These are phyloP conservation scores for Mimas tiliae DNA, from an alignment of 2,888 invertebrate species.

Conservation along the genomic window DNA sequence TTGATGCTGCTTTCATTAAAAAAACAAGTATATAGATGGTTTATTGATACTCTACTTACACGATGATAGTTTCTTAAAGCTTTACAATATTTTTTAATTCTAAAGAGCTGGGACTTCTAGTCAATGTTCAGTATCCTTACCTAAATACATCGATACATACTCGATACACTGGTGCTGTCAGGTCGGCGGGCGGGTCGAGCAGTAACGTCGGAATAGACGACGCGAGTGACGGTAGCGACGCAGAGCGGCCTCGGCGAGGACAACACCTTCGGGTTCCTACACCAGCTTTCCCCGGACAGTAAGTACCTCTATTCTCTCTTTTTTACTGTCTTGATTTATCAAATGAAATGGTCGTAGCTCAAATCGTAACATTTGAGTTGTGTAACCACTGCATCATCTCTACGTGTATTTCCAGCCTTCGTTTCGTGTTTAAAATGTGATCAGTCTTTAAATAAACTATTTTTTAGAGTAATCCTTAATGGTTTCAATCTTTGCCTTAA, in stretches of 20 bases:
- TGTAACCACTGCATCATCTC: too few species aligned
- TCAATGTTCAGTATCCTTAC: not conserved
- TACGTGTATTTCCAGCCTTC: too few species aligned
- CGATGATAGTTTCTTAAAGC: not conserved
- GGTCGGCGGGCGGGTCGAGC: slow-evolving; percentile 67
- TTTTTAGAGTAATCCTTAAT: too few species aligned
- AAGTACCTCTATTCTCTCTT: slow-evolving; percentile 46
- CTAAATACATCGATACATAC: not conserved
- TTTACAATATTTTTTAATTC: not conserved
- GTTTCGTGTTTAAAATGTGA: too few species aligned
- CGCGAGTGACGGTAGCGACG: slow-evolving; percentile 80
- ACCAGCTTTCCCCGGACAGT: slow-evolving; percentile 71
- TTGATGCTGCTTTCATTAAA: not conserved
- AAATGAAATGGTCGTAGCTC: too few species aligned
- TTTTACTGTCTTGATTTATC: not conserved
- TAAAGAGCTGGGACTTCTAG: not conserved
- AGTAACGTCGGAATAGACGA: slow-evolving; percentile 69
- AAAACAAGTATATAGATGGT: not conserved
- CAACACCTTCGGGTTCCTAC: slow-evolving; percentile 76
- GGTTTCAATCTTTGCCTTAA: too few species aligned
- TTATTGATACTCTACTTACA: not conserved
- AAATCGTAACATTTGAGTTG: too few species aligned
- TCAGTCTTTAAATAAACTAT: too few species aligned
- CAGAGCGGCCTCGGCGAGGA: slow-evolving; percentile 64
- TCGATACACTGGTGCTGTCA: slow-evolving; percentile 31